Percentiles rank a stretch among this genome's conserved stretches.
Conservation (phyloP, 2,797 vertebrate species). For the Cynodonichthys magdalenae region DNA sequence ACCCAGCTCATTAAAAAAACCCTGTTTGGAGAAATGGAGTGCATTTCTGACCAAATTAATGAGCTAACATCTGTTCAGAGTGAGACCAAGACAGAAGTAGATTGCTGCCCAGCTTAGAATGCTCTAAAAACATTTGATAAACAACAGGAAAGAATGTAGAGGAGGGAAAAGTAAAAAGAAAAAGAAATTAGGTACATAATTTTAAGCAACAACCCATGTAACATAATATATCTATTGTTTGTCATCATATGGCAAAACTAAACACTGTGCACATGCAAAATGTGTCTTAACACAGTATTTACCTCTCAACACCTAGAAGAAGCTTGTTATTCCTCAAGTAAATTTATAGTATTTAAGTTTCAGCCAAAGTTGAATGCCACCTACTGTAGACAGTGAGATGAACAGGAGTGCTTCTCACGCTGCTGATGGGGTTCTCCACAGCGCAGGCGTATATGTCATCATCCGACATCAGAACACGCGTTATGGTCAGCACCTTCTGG, state of each 20-base stretch:
- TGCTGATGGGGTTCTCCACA: constrained; percentile 95
- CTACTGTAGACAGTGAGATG: constrained; percentile 96
- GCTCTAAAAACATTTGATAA: not conserved
- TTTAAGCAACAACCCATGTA: no score
- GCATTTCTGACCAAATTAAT: not conserved
- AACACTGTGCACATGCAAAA: not conserved
- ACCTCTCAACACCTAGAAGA: not conserved
- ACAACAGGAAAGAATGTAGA: not conserved
- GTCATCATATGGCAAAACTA: not conserved
- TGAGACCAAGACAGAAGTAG: not conserved
- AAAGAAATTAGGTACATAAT: no score
- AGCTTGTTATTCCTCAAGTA: constrained; percentile 3
- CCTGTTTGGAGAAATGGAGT: not conserved
- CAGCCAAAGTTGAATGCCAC: constrained; percentile 62
- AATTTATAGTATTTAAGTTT: constrained; percentile 19
- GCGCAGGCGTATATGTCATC: constrained; percentile 91
- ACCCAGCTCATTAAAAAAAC: not conserved
- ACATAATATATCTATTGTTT: no score
- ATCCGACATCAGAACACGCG: constrained; percentile 89
- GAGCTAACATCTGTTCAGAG: not conserved
- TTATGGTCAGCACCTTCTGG: constrained; percentile 94
- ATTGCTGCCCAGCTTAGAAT: not conserved
- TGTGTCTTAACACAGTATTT: not conserved
- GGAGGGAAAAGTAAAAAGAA: not conserved
- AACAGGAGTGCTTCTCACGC: constrained; percentile 86